Evolutionary conservation across 2,797 vertebrate species (phyloP).

Genomic region (Meda fulgida): DNA sequence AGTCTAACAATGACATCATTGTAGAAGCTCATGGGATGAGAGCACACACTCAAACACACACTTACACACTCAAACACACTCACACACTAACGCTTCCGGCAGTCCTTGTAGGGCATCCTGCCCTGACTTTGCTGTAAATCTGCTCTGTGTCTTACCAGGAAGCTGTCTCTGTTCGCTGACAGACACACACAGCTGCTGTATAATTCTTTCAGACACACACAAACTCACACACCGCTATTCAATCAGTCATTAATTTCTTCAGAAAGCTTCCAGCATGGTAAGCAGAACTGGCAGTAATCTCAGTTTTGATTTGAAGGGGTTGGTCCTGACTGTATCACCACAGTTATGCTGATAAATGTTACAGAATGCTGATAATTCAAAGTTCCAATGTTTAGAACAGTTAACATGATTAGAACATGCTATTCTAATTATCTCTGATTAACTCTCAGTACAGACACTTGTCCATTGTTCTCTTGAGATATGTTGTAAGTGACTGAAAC

Average conservation of each 20-base stretch:
- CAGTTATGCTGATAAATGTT: not conserved
- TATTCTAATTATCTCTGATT: not conserved
- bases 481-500: not conserved
- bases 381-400: not conserved
- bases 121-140: slow-evolving; percentile 69
- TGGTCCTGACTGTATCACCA: not conserved
- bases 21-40: slow-evolving; percentile 39
- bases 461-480: slow-evolving; percentile 11
- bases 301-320: not conserved
- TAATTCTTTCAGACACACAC: slow-evolving; percentile 56
- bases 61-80: slow-evolving; percentile 25
- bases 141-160: slow-evolving; percentile 59
- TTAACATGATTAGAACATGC: not conserved
- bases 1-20: slow-evolving; percentile 49
- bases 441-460: not conserved
- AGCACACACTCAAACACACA: slow-evolving; percentile 39
- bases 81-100: slow-evolving; percentile 54
- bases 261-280: not conserved
- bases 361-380: not conserved
- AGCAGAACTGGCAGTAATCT: not conserved
- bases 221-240: slow-evolving; percentile 25
- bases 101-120: slow-evolving; percentile 53
- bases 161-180: slow-evolving; percentile 59
- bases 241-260: not conserved
- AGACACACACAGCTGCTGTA: slow-evolving; percentile 75